Conservation (phyloP, 2,888 invertebrate genomes). For the Rhodophaea formosa region DNA sequence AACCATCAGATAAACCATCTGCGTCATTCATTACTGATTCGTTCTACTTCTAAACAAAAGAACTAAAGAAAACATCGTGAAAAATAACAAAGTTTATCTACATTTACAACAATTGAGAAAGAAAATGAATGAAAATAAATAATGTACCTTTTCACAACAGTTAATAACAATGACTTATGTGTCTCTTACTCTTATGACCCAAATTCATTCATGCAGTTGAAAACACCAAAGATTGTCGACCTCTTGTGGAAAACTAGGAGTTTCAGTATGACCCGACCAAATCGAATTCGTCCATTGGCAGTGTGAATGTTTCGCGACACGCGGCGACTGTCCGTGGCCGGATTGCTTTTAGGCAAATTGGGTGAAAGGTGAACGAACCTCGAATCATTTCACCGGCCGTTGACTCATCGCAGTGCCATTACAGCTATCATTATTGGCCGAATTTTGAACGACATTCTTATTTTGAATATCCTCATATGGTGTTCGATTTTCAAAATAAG, state of each 20-base stretch:
- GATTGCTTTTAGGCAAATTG: conserved; percentile 37
- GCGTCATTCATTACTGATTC: too few relatives aligned
- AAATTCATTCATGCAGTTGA: not conserved
- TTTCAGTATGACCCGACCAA: conserved; percentile 7
- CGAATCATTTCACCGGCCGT: conserved; percentile 52
- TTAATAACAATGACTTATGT: not conserved
- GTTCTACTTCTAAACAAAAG: too few relatives aligned
- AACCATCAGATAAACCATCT: too few relatives aligned
- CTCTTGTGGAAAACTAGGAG: not conserved
- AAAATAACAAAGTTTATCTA: too few relatives aligned
- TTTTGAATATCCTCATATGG: conserved; percentile 31
- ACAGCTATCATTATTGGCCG: conserved; percentile 61
- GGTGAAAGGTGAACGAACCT: conserved; percentile 58
- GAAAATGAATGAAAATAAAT: not conserved
- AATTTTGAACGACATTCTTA: conserved; percentile 55
- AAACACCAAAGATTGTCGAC: conserved; percentile 6
- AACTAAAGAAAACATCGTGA: too few relatives aligned
- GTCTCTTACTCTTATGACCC: not conserved
- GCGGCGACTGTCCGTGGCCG: conserved; percentile 57
- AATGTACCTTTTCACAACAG: not conserved
- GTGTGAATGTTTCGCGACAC: conserved; percentile 33
- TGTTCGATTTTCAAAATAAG: conserved; percentile 1
- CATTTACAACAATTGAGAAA: too few relatives aligned
- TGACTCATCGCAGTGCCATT: conserved; percentile 48
- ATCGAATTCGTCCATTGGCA: conserved; percentile 1